Evolutionary conservation across 1,140 invertebrate genomes (phyloP).

Genomic region (Physella acuta): DNA sequence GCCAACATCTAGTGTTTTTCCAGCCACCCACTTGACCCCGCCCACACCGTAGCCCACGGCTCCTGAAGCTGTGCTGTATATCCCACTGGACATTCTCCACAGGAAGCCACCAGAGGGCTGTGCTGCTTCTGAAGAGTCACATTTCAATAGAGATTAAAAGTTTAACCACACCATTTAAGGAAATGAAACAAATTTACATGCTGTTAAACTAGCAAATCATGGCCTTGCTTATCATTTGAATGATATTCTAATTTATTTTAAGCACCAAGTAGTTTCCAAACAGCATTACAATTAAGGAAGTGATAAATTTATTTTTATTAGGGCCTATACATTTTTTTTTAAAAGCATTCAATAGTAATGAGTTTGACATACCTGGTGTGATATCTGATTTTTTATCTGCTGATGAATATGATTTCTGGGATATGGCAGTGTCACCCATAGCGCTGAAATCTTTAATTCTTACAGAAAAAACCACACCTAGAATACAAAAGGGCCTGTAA

Average conservation of each 20-base stretch:
- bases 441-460: too few species aligned
- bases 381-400: background rate
- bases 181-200: background rate
- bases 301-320: background rate
- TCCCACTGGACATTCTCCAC: slow-evolving; percentile 52
- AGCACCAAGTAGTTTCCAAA: background rate
- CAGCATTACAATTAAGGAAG: background rate
- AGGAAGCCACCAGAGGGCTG: slow-evolving; percentile 42
- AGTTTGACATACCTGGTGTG: background rate
- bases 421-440: background rate
- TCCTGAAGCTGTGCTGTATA: slow-evolving; percentile 50
- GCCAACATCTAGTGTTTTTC: slow-evolving; percentile 54
- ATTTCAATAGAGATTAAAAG: too few species aligned
- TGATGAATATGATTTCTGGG: background rate
- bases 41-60: slow-evolving; percentile 54
- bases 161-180: too few species aligned
- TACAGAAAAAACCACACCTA: background rate
- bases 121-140: background rate
- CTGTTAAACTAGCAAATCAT: background rate
- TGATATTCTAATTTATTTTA: background rate
- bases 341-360: too few species aligned
- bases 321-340: background rate
- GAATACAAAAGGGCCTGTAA: background rate
- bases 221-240: background rate
- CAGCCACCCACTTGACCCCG: slow-evolving; percentile 56